Evolutionary conservation across 2,797 vertebrate species (phyloP), one percentile per base, ranked within the genome.

Genomic region (Peromyscus nudipes): DNA sequence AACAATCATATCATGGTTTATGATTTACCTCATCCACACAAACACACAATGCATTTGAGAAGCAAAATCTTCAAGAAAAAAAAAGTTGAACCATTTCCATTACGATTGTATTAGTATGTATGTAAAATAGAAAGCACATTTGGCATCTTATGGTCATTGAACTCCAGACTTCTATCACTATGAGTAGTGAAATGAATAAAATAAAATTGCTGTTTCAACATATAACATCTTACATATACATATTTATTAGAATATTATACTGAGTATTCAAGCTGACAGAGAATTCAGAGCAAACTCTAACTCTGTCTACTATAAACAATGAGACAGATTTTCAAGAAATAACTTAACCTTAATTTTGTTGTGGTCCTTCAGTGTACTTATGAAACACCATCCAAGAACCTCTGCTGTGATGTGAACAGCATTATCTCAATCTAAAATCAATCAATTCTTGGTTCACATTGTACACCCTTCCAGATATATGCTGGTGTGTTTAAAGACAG

Each of bases 211-310:
- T 96, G 65, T 91, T 97, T 97, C 17, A 95, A 87, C 89, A 88
- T 89, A 6, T 91, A 92, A 73, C 96, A 82, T 0, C 62, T 73
- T 17, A 81, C 27, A 84, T 13, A 67, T 31, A 0, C 92, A 40
- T 90, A 97, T 96, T 49, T 90, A 97, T 97, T 95, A 91, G 62
- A 97, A 96, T 95, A 85, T 98, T 95, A 93, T 88, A 92, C 5
- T 71, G 91, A 93, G 8, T 5, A 21, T 94, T 94, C 89, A 95
- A 88, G 92, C 16, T 93, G 95, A 97, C 81, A 69, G 46, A 65
- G 29, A 97, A 97, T 92, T 98, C 19, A 95, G 87, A 90, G 52
- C 55, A 96, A 81, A 80, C 3, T 87, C 71, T 88, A 1, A 16
- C 92, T 95, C 84, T 91, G 60, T 98, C 94, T 98, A 91, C 71